A percentile compares a stretch with the other conserved stretches of the same genome.
phyloP scores from a whole-genome alignment of 2,888 invertebrate genomes.

The Alitta virens region DNA sequence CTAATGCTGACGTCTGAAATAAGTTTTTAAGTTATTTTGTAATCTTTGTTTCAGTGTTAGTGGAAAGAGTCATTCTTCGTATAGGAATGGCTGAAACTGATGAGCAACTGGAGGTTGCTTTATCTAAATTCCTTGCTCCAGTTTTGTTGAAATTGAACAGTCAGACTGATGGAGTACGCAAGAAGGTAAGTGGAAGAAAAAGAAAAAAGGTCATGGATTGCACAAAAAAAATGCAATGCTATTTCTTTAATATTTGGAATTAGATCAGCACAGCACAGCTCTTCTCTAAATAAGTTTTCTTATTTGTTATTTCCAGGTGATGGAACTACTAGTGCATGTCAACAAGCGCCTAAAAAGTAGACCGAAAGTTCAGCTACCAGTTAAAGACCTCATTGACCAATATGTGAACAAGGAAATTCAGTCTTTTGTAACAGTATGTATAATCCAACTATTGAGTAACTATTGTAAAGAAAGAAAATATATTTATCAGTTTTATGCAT shows the following conservation, averaged over 20 bases:
- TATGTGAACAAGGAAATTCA: constrained; percentile 76
- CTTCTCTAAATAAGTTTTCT: too few relatives aligned
- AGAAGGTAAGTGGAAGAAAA: constrained; percentile 59
- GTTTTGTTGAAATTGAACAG: constrained; percentile 88
- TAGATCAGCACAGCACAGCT: neutral
- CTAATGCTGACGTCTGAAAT: neutral
- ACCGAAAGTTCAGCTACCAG: constrained; percentile 79
- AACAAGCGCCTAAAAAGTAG: constrained; percentile 86
- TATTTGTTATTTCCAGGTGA: constrained; percentile 67
- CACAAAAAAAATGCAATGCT: neutral
- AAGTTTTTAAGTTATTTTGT: neutral
- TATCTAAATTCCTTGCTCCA: constrained; percentile 80
- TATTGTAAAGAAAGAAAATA: neutral
- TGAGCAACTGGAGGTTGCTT: constrained; percentile 79
- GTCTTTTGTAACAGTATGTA: constrained; percentile 74
- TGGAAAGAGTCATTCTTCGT: constrained; percentile 85
- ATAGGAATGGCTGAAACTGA: constrained; percentile 86
- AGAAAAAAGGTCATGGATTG: neutral
- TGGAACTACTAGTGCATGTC: constrained; percentile 87
- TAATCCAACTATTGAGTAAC: too few relatives aligned
- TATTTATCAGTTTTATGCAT: too few relatives aligned
- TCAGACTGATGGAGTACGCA: constrained; percentile 76
- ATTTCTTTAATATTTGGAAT: too few relatives aligned
- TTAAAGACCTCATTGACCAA: constrained; percentile 76
- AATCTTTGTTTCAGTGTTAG: constrained; percentile 58